Percentiles rank a stretch among this genome's conserved stretches.
Conservation (phyloP, 1,140 invertebrate species). For the Venturia canescens region DNA sequence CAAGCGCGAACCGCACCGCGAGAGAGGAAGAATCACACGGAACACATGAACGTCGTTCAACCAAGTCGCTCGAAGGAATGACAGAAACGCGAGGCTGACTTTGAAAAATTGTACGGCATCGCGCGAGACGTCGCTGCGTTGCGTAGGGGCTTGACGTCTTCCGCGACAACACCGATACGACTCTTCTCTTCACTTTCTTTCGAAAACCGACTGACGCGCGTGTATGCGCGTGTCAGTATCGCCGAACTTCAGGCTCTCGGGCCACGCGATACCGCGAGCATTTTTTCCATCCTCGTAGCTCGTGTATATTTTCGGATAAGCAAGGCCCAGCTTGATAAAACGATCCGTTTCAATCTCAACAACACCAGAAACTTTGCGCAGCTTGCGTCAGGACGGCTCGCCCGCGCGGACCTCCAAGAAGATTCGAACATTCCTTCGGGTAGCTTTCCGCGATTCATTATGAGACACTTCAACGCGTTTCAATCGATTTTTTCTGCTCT, state of each 20-base stretch:
- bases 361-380: background rate
- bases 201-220: background rate
- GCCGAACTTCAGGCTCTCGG: background rate
- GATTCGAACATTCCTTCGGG: background rate
- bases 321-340: background rate
- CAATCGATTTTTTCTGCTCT: too few species aligned
- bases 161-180: constrained; percentile 23
- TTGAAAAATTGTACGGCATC: constrained; percentile 36
- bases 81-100: constrained; percentile 44
- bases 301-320: constrained; percentile 37
- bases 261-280: background rate
- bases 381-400: too few species aligned
- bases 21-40: background rate
- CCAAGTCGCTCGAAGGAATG: constrained; percentile 42
- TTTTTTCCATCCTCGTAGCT: constrained; percentile 15
- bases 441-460: background rate
- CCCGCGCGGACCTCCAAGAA: too few species aligned
- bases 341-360: background rate
- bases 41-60: constrained; percentile 44
- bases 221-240: background rate
- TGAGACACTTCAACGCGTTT: too few species aligned
- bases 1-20: background rate
- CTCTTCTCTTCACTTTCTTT: background rate
- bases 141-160: constrained; percentile 9
- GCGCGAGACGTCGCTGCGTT: background rate